These are phyloP conservation scores for Pseudomyrmex concolor DNA, from an alignment of 1,140 invertebrate species.

Conservation along the genomic window DNA sequence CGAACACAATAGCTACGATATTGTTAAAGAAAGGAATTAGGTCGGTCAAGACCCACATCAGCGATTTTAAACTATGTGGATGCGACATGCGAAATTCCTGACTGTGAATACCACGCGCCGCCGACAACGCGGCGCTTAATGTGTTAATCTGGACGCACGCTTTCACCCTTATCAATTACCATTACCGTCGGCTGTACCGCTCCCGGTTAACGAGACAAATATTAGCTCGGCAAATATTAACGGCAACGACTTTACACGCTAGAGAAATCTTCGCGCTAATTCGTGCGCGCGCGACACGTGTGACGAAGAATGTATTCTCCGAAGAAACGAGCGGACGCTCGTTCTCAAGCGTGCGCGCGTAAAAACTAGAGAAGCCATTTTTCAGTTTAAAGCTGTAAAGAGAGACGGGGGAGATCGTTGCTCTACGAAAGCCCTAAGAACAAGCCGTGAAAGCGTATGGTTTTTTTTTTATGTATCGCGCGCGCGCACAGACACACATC, in stretches of 20 bases:
- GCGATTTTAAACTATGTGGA: conserved; percentile 27
- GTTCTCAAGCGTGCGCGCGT: conserved; percentile 5
- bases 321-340: not conserved
- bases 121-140: conserved; percentile 34
- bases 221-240: conserved; percentile 54
- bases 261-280: conserved; percentile 27
- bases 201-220: conserved; percentile 57
- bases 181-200: conserved; percentile 33
- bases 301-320: not conserved
- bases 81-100: conserved; percentile 26
- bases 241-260: conserved; percentile 10
- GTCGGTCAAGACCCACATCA: conserved; percentile 7
- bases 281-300: not conserved
- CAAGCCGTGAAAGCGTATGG: conserved; percentile 25
- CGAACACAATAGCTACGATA: not conserved
- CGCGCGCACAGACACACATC: not conserved
- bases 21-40: conserved; percentile 13
- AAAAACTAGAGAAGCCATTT: not conserved
- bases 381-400: conserved; percentile 1
- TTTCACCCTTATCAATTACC: conserved; percentile 58
- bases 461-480: not conserved
- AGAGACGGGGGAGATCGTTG: not conserved
- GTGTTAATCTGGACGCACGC: conserved; percentile 49
- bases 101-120: conserved; percentile 6
- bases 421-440: not conserved